Percentiles rank a stretch among this genome's conserved stretches.
phyloP scores from a whole-genome alignment of 1,140 invertebrate genomes.

The Elymnias hypermnestra region DNA sequence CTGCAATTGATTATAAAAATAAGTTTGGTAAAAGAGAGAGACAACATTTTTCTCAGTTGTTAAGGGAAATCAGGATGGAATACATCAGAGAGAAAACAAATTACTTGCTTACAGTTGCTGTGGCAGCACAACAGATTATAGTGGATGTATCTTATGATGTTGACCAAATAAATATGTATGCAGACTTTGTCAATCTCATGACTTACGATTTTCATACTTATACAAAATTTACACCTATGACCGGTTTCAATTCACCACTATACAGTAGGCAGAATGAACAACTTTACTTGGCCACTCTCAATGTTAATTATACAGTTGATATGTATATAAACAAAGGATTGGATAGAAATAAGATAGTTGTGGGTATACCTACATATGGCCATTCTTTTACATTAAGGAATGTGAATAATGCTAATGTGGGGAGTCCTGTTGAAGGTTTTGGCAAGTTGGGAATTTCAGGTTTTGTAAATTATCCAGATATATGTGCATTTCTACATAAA shows the following conservation, averaged over 20 bases:
- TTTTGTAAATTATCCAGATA: conserved; percentile 82
- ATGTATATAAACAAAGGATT: conserved; percentile 90
- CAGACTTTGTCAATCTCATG: conserved; percentile 93
- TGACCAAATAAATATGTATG: conserved; percentile 84
- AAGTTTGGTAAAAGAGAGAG: conserved; percentile 69
- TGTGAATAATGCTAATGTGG: conserved; percentile 79
- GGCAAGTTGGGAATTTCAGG: conserved; percentile 82
- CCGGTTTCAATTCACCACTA: conserved; percentile 89
- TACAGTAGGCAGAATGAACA: conserved; percentile 78
- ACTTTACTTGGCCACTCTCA: conserved; percentile 83
- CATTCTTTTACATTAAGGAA: conserved; percentile 86
- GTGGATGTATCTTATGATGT: conserved; percentile 87
- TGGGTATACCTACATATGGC: conserved; percentile 94
- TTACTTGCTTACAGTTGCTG: conserved; percentile 84
- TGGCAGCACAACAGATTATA: conserved; percentile 84
- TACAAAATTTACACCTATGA: conserved; percentile 85
- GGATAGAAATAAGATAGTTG: conserved; percentile 87
- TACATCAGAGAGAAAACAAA: conserved; percentile 77
- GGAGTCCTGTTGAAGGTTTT: conserved; percentile 82
- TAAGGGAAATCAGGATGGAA: conserved; percentile 82
- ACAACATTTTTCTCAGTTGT: conserved; percentile 83
- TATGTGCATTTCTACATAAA: conserved; percentile 80
- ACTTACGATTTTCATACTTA: conserved; percentile 93
- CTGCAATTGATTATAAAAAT: conserved; percentile 64
- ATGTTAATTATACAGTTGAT: conserved; percentile 88